phyloP scores from a whole-genome alignment of 2,113 vertebrate genomes.

The Tachycineta bicolor region DNA sequence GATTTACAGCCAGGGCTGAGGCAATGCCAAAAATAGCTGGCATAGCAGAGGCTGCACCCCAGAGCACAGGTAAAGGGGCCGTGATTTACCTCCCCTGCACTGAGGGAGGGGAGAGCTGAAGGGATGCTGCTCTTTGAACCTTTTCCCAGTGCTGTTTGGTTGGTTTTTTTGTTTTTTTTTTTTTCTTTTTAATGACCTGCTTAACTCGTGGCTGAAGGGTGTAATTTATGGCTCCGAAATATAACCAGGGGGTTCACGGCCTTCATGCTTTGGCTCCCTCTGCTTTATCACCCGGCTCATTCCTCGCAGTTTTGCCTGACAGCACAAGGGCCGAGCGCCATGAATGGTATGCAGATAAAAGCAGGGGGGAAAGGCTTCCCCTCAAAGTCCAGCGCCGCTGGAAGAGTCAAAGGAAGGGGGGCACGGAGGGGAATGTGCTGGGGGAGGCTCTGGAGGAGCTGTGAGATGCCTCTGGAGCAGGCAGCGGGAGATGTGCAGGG shows the following conservation, averaged over 20 bases:
- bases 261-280: neutral
- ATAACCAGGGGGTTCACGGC: neutral
- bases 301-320: slow-evolving; percentile 33
- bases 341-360: slow-evolving; percentile 43
- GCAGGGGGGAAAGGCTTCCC: neutral
- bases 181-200: slow-evolving; percentile 3
- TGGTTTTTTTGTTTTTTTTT: neutral
- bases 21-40: neutral
- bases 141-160: neutral
- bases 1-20: neutral
- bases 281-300: neutral
- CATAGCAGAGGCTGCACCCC: neutral
- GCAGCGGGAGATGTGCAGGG: neutral
- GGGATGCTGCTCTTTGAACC: neutral
- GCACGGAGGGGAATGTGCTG: neutral
- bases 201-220: neutral
- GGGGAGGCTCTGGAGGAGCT: neutral
- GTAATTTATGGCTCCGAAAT: neutral
- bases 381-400: neutral
- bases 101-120: neutral
- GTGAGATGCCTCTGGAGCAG: neutral
- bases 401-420: neutral
- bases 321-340: neutral
- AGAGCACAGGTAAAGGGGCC: neutral
- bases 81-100: neutral